Base-by-base conservation (phyloP, 2,113 vertebrate genomes). In the Hemiprocne comata region DNA sequence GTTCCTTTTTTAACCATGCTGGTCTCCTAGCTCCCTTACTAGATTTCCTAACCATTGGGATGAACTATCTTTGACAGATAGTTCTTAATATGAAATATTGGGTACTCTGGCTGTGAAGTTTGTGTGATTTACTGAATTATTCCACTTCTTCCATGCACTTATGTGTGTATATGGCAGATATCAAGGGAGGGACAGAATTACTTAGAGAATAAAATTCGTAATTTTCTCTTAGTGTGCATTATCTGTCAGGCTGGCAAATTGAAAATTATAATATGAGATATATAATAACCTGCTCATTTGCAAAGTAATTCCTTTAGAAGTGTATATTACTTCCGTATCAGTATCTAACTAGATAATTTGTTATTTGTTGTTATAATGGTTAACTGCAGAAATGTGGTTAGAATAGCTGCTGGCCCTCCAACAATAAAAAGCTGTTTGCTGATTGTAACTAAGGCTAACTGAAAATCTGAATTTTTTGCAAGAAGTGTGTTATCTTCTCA, bases 271-370 rank as follows among this genome's bases (percentile, higher is more conserved):
- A 48, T 58, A 67, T 6, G 75, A 74, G 15, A 90, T 77, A 90
- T 94, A 51, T 60, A 95, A 88, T 96, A 96, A 94, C 88, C 10
- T 23, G 18, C 70, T 95, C 65, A 95, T 95, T 97, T 95, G 85
- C 77, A 88, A 67, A 93, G 71, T 91, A 96, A 73, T 95, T 97
- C 31, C 85, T 95, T 95, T 95, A 89, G 88, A 97, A 96, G 53
- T 79, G 54, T 79, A 25, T 94, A 84, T 93, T 96, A 89, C 34
- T 87, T 81, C 34, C 6, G 8, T 85, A 95, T 94, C 79, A 87
- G 40, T 94, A 90, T 94, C 86, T 96, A 92, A 94, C 78, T 95
- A 90, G 54, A 86, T 95, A 89, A 94, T 83, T 93, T 84, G 55
- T 90, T 96, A 91, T 84, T 96, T 94, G 46, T 91, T 97, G 73